Conservation (phyloP, 2,888 invertebrate genomes). For the Cancer borealis region DNA sequence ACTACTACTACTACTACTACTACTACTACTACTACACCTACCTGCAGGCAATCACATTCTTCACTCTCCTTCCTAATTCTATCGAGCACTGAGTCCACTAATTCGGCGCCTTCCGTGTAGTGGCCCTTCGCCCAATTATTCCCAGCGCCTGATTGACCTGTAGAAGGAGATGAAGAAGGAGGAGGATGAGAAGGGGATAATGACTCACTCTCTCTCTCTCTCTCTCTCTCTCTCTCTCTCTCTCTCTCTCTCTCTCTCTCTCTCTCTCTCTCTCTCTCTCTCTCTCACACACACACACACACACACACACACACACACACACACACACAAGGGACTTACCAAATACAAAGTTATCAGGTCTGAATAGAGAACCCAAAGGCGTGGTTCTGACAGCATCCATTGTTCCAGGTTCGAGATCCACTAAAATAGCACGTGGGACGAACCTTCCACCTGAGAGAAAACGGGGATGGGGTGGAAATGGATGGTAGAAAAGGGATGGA, state of each 20-base stretch:
- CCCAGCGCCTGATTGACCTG: conserved; percentile 1
- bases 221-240: no score
- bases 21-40: neutral
- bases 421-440: conserved; percentile 83
- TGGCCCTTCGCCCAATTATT: conserved; percentile 38
- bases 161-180: neutral
- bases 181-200: neutral
- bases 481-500: neutral
- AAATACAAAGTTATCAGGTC: conserved; percentile 84
- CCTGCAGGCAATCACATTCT: neutral
- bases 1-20: conserved; percentile 29
- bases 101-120: conserved; percentile 26
- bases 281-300: neutral
- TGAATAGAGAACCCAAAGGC: conserved; percentile 88
- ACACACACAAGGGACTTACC: neutral
- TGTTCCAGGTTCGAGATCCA: conserved; percentile 97
- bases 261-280: neutral
- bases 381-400: conserved; percentile 98
- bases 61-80: neutral
- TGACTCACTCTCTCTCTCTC: no score
- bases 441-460: conserved; percentile 79
- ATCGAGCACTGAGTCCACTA: neutral
- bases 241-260: no score
- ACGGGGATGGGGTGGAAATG: neutral
- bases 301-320: neutral